phyloP scores from a whole-genome alignment of 23 tunicate species.

The Trididemnum miniatum region DNA sequence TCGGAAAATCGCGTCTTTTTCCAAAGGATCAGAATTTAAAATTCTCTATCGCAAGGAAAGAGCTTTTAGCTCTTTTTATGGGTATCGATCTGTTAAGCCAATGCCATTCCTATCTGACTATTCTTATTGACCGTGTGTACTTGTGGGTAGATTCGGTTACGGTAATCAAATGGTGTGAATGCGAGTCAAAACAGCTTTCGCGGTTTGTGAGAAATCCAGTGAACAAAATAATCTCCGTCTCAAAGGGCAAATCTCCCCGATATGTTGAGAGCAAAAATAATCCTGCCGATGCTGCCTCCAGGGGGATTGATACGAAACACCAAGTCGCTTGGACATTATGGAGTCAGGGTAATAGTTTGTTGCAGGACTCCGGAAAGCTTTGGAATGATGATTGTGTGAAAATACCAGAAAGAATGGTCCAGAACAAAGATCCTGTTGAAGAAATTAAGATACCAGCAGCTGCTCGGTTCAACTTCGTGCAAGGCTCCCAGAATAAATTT shows the following conservation, averaged over 20 bases:
- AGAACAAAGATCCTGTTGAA: no score
- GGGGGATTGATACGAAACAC: no score
- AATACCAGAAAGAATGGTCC: no score
- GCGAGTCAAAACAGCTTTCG: background rate
- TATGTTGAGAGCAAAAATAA: constrained; percentile 3
- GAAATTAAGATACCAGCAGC: no score
- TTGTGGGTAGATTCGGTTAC: background rate
- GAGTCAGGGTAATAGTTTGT: no score
- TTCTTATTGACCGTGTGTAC: background rate
- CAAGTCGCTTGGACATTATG: no score
- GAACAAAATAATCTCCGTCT: background rate
- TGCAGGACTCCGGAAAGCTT: no score
- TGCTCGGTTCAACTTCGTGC: no score
- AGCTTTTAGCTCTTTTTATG: background rate
- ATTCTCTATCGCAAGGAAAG: constrained; percentile 13
- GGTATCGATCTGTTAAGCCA: constrained; percentile 11
- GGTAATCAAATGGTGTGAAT: constrained; percentile 18
- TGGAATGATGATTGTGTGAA: no score
- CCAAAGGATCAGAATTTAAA: background rate
- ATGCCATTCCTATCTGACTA: background rate
- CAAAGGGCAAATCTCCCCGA: background rate
- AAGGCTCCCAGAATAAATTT: no score
- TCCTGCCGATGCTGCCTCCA: constrained; percentile 6
- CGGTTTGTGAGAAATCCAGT: constrained; percentile 19
- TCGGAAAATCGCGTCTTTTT: background rate